A percentile compares a stretch with the other conserved stretches of the same genome.
These are phyloP conservation scores for Drosophila lini DNA, from an alignment of 1,140 invertebrate species.

Conservation along the genomic window DNA sequence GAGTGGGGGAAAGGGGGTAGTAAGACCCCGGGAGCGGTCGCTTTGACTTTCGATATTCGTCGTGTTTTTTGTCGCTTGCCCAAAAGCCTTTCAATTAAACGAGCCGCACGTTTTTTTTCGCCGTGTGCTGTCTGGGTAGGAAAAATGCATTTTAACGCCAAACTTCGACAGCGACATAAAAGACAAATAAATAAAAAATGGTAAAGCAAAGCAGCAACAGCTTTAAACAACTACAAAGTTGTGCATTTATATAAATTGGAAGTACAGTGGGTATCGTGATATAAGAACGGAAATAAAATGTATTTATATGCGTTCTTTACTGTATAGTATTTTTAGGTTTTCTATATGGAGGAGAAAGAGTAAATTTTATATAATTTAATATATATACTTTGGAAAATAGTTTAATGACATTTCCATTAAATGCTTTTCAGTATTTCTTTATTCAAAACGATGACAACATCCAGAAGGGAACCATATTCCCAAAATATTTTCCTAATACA, in stretches of 20 bases:
- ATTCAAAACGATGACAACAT: not conserved
- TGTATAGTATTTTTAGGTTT: not conserved
- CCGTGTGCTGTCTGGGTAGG: slow-evolving; percentile 2
- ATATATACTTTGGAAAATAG: no score
- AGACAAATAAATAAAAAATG: slow-evolving; percentile 11
- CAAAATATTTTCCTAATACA: not conserved
- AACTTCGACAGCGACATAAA: slow-evolving; percentile 53
- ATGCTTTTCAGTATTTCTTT: not conserved
- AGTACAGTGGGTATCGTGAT: slow-evolving; percentile 26
- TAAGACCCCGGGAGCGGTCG: slow-evolving; percentile 11
- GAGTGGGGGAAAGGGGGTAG: not conserved
- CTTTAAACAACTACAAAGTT: slow-evolving; percentile 27
- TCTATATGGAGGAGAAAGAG: not conserved
- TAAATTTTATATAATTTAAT: no score
- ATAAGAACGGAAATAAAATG: not conserved
- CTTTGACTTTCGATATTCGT: slow-evolving; percentile 55
- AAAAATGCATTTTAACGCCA: slow-evolving; percentile 67
- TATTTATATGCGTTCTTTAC: not conserved
- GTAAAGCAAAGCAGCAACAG: slow-evolving; percentile 9
- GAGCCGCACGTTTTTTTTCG: slow-evolving; percentile 60
- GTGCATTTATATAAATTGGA: slow-evolving; percentile 19
- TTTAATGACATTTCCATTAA: not conserved
- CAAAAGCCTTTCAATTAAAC: slow-evolving; percentile 73
- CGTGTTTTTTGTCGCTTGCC: slow-evolving; percentile 64
- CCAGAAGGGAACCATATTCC: no score